These are phyloP conservation scores for Bruchidius siliquastri DNA, from an alignment of 2,888 invertebrate genomes.

Conservation along the genomic window DNA sequence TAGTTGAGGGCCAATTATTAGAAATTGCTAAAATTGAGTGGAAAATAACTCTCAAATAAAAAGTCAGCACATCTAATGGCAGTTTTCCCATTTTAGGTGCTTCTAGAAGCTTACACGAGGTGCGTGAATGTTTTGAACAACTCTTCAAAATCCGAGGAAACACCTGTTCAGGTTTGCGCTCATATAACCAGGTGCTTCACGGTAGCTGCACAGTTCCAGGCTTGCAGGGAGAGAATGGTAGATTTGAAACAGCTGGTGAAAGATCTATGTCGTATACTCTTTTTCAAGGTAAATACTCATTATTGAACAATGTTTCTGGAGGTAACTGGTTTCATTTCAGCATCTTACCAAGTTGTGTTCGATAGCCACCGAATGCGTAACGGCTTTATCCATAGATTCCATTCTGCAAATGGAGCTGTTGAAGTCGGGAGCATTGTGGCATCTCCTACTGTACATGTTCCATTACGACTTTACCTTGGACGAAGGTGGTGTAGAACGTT, in stretches of 20 bases:
- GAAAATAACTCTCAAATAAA: too few relatives aligned
- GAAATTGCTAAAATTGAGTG: too few relatives aligned
- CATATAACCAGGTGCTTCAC: slow-evolving; percentile 89
- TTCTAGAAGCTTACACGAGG: slow-evolving; percentile 87
- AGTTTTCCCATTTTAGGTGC: slow-evolving; percentile 48
- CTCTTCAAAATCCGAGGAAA: slow-evolving; percentile 71
- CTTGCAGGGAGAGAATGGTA: slow-evolving; percentile 82
- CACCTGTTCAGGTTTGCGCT: slow-evolving; percentile 85
- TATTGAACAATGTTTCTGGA: not conserved
- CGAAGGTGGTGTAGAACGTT: slow-evolving; percentile 88
- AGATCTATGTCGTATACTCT: slow-evolving; percentile 80
- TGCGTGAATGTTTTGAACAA: slow-evolving; percentile 87
- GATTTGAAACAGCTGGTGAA: slow-evolving; percentile 81
- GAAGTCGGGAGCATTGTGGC: slow-evolving; percentile 86
- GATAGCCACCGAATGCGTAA: slow-evolving; percentile 86
- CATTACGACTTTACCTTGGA: slow-evolving; percentile 96
- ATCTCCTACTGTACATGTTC: slow-evolving; percentile 83
- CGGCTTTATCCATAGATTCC: slow-evolving; percentile 80
- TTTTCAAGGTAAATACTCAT: slow-evolving; percentile 64
- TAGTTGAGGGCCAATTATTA: too few relatives aligned
- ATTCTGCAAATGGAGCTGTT: slow-evolving; percentile 80
- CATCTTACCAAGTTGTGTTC: slow-evolving; percentile 78
- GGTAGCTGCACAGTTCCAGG: slow-evolving; percentile 92
- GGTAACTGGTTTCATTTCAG: slow-evolving; percentile 45
- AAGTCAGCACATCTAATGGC: too few relatives aligned